Evolutionary conservation across 2,797 vertebrate genomes (phyloP).

Genomic region (Natrix natrix): DNA sequence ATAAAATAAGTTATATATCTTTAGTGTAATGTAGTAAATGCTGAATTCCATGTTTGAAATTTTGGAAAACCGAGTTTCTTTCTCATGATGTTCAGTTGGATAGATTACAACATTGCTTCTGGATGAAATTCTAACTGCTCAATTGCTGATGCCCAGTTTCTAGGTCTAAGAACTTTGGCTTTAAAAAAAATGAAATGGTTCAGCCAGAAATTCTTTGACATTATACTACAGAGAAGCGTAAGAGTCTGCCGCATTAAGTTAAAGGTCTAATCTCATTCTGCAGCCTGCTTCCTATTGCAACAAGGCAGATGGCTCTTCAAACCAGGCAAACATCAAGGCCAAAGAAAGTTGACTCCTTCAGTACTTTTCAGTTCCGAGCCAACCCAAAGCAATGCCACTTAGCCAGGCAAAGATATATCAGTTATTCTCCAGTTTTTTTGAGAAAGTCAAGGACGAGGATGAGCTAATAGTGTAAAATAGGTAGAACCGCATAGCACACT

Average conservation of each 20-base stretch:
- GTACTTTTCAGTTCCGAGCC: neutral
- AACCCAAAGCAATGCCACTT: neutral
- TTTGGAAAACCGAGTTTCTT: slow-evolving; percentile 28
- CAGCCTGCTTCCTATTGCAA: neutral
- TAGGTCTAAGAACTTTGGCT: neutral
- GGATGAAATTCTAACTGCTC: neutral
- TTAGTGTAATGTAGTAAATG: slow-evolving; percentile 20
- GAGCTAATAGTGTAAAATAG: neutral
- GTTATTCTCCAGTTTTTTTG: neutral
- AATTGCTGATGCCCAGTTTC: slow-evolving; percentile 18
- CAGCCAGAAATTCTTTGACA: neutral
- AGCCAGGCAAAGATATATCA: neutral
- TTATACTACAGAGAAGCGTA: neutral
- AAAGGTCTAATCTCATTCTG: neutral
- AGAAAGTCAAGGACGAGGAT: neutral
- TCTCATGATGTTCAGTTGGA: slow-evolving; percentile 7
- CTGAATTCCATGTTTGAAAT: slow-evolving; percentile 29
- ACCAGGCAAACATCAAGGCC: neutral
- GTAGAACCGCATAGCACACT: neutral
- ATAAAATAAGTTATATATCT: slow-evolving; percentile 9
- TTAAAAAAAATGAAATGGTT: slow-evolving; percentile 23
- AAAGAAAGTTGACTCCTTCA: neutral
- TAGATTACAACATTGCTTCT: slow-evolving; percentile 12
- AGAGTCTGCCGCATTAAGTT: neutral
- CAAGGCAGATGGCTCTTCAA: neutral